Percentiles rank a stretch among this genome's conserved stretches.
Evolutionary conservation across 2,888 invertebrate genomes (phyloP).

Genomic region (Drosophila affinis): DNA sequence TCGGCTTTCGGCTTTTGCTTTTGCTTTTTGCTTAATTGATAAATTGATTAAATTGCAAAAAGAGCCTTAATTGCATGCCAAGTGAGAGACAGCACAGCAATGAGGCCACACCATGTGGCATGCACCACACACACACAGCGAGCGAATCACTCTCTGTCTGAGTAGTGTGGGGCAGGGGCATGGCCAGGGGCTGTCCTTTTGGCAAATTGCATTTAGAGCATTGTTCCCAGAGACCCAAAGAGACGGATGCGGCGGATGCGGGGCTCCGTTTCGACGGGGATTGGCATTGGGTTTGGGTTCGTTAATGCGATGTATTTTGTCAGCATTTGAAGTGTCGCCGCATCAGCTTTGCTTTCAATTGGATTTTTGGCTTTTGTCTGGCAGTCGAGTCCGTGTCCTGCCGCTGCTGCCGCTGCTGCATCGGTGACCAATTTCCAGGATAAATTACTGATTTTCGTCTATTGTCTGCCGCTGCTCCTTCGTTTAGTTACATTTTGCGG

Average conservation of each 20-base stretch:
- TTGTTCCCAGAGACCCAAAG: constrained; percentile 16
- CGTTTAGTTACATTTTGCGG: constrained; percentile 31
- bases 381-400: not conserved
- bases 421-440: constrained; percentile 32
- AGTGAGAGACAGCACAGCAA: constrained; percentile 1
- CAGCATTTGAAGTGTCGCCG: constrained; percentile 69
- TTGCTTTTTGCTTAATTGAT: constrained; percentile 63
- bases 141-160: constrained; percentile 16
- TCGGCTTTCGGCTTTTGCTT: constrained; percentile 7
- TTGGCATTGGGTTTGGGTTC: not conserved
- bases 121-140: constrained; percentile 33
- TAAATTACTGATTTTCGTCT: constrained; percentile 45
- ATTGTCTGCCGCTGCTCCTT: constrained; percentile 32
- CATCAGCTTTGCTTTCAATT: constrained; percentile 44
- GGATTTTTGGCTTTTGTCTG: constrained; percentile 38
- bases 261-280: not conserved
- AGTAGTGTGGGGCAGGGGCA: not conserved
- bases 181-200: not conserved
- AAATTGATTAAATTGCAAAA: constrained; percentile 77
- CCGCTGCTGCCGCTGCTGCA: not conserved
- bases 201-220: constrained; percentile 66
- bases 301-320: constrained; percentile 76
- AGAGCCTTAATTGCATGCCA: constrained; percentile 67
- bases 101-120: not conserved
- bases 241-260: too few relatives aligned